Evolutionary conservation across 2,113 vertebrate species (phyloP).

Genomic region (Bostrychus sinensis): DNA sequence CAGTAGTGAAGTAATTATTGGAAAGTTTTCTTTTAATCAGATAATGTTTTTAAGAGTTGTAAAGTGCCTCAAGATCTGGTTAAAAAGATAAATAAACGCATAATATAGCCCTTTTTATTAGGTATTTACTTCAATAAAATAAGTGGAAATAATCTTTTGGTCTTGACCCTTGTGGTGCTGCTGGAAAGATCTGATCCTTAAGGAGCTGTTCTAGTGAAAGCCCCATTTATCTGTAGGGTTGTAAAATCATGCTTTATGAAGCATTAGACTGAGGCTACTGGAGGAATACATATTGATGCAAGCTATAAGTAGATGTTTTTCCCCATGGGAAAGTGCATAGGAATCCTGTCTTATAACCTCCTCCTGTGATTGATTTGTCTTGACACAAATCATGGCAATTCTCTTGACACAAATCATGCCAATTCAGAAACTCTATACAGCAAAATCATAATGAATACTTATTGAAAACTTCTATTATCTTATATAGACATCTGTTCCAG

Average conservation of each 20-base stretch:
- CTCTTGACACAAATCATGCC: too few relatives aligned
- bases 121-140: not conserved
- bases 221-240: constrained; percentile 25
- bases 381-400: constrained; percentile 61
- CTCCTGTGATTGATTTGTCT: constrained; percentile 54
- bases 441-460: too few relatives aligned
- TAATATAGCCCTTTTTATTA: too few relatives aligned
- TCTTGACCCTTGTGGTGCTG: not conserved
- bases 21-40: too few relatives aligned
- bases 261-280: constrained; percentile 18
- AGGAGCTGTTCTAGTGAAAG: not conserved
- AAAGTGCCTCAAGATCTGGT: too few relatives aligned
- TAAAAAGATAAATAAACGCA: too few relatives aligned
- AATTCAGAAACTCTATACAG: too few relatives aligned
- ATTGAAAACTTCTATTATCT: too few relatives aligned
- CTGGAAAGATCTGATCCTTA: not conserved
- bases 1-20: too few relatives aligned
- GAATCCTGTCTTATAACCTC: constrained; percentile 67
- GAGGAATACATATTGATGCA: constrained; percentile 60
- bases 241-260: constrained; percentile 30
- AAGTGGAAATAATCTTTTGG: not conserved
- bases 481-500: too few relatives aligned
- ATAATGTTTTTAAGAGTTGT: too few relatives aligned
- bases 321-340: constrained; percentile 57
- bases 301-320: constrained; percentile 71